Conservation (phyloP, 2,113 vertebrate species). For the Burhinus bistriatus region DNA sequence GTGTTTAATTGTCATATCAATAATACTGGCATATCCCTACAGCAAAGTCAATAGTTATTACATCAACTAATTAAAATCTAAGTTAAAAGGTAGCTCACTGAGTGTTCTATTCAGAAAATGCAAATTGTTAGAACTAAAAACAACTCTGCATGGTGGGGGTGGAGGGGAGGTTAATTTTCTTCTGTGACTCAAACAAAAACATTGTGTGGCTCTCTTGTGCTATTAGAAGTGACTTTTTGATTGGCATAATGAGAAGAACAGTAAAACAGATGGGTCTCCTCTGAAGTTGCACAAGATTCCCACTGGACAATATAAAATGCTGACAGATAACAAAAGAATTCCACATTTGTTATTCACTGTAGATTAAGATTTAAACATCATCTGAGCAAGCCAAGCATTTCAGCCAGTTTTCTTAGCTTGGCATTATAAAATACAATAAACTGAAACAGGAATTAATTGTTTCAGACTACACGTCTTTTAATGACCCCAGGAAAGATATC, state of each 20-base stretch:
- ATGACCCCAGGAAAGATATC: background rate
- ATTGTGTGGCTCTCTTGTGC: background rate
- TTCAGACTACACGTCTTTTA: background rate
- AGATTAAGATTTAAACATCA: constrained; percentile 74
- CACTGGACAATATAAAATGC: constrained; percentile 69
- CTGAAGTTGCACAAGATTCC: constrained; percentile 62
- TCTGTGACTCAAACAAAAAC: background rate
- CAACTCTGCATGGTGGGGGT: background rate
- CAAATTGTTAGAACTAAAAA: constrained; percentile 11
- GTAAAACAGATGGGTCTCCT: constrained; percentile 61
- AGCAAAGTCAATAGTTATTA: constrained; percentile 70
- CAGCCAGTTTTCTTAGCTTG: background rate
- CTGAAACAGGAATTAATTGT: background rate
- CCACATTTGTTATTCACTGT: constrained; percentile 48
- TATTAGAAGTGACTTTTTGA: constrained; percentile 48
- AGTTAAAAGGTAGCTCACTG: constrained; percentile 54
- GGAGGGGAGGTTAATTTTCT: background rate
- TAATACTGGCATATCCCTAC: constrained; percentile 54
- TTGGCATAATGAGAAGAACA: constrained; percentile 53
- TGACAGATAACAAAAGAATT: constrained; percentile 66
- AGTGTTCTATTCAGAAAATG: constrained; percentile 37
- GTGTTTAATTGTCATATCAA: constrained; percentile 74
- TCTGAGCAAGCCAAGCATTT: constrained; percentile 18
- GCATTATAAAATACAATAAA: background rate
- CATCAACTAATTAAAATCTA: constrained; percentile 68